Evolutionary conservation across 2,797 vertebrate species (phyloP), one percentile per base, ranked within the genome.

Genomic region (Chrosomus eos): DNA sequence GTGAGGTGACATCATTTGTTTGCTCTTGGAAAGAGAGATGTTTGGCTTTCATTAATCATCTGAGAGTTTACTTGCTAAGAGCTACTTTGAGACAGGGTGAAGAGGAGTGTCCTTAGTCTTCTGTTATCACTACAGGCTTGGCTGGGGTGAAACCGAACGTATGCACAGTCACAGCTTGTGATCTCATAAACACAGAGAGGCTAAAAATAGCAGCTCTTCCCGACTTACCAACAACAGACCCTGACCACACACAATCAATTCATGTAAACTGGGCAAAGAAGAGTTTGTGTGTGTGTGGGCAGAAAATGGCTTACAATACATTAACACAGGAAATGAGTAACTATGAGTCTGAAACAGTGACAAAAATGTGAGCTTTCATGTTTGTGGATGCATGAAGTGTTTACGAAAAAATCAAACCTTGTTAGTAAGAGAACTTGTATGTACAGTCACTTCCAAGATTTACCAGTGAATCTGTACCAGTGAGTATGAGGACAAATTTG

Each of bases 1-100:
- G 23, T 85, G 80, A 85, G 87, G 43, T 88, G 85, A 89, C 86
- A 86, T 88, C 85, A 89, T 87, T 85, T 83, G 85, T 88, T 89
- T 88, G 75, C 81, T 86, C 80, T 43, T 81, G 4, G 33, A 26
- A 23, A 86, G 55, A 68, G 67, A 81, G 60, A 67, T 88, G 71
- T 87, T 89, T 88, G 75, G 60, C 76, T 68, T 85, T 78, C 75
- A 40, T 58, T 82, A 75, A 40, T 48, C 26, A 68, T 36, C 36
- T 58, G 62, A 66, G 88, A 88, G 70, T 78, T 83, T 68, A 83
- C 55, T 70, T 53, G 62, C 58, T 23, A 67, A 85, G 80, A 78
- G 85, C n/a, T 26, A 38, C 45, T 85, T 66, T 70, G 72, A 84
- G 77, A 81, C 70, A 62, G 73, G 51, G 77, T 13, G 81, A 62